Evolutionary conservation across 2,888 invertebrate species (phyloP), one percentile per base, ranked within the genome.

Genomic region (Lasioglossum villosulum): DNA sequence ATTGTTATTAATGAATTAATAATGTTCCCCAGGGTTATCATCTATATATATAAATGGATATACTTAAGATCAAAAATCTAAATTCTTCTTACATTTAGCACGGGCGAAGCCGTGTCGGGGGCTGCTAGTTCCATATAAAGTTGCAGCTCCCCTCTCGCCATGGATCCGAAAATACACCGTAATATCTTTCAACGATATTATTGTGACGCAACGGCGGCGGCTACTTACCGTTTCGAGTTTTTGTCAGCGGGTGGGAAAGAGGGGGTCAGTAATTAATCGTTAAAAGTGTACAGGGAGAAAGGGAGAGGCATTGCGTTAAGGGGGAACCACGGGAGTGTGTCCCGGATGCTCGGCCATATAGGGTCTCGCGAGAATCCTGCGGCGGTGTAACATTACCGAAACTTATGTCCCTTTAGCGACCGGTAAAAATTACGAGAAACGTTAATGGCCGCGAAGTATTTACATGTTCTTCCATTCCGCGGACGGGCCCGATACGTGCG

Each of bases 391-490:
- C 79, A 66, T 84, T 84, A 84, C 84, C 84, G 63, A 84, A 84
- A 84, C 84, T 84, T 84, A 84, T 84, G 84, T 66, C 78, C 84
- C 75, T 84, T 84, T 84, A 78, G 84, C 52, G 56, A 37, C 19
- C 52, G 16, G 52, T 42, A 84, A 84, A 84, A 84, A 75, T 84
- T 84, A 84, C 78, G 84, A 80, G 84, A 76, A 73, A 80, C 80
- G 75, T 80, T 84, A 80, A 85, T 84, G 85, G 66, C 84, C 37
- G 30, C 75, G 85, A 85, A 85, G 56, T 85, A 85, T 85, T 85
- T 84, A 79, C 85, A 80, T 75, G 84, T 85, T 73, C 72, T 73
- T 72, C 45, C 56, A 6, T 71, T 78, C 23, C 70, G 59, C 27
- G 78, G 30, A 75, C 73, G 83, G 48, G 83, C 42, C 59, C 68